Evolutionary conservation across 2,113 vertebrate species (phyloP).

Genomic region (Eleginops maclovinus): DNA sequence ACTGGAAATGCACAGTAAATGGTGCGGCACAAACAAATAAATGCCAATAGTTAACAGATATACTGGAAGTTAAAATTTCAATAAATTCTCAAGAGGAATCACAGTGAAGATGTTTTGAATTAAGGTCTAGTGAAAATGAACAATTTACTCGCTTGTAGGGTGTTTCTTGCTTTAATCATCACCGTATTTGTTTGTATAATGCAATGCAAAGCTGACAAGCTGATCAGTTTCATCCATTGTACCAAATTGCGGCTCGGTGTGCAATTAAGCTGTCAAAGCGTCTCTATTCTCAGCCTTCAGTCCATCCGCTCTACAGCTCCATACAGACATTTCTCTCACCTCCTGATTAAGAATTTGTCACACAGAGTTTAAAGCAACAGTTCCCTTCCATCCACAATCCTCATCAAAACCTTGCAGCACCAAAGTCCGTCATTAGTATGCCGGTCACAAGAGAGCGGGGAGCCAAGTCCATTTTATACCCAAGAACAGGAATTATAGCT

Average conservation of each 20-base stretch:
- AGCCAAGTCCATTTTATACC: conserved; percentile 48
- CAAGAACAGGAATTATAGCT: conserved; percentile 42
- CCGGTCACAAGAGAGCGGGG: conserved; percentile 22
- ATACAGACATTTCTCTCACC: conserved; percentile 19
- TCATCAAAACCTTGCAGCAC: conserved; percentile 40
- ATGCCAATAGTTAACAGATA: conserved; percentile 11
- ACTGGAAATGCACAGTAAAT: conserved; percentile 3
- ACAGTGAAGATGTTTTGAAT: neutral
- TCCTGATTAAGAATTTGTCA: conserved; percentile 42
- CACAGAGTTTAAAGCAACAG: conserved; percentile 27
- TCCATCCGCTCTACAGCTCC: conserved; percentile 16
- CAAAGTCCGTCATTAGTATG: conserved; percentile 55
- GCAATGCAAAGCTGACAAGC: neutral
- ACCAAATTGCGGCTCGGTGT: neutral
- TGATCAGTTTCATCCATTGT: neutral
- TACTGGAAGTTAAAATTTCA: neutral
- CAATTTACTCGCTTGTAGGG: neutral
- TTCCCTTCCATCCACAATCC: conserved; percentile 27
- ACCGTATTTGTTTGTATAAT: conserved; percentile 3
- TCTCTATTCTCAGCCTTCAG: conserved; percentile 5
- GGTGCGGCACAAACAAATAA: neutral
- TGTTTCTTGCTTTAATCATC: neutral
- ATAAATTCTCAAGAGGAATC: neutral
- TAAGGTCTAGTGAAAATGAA: neutral
- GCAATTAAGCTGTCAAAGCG: conserved; percentile 23